Percentiles rank a stretch among this genome's conserved stretches.
Evolutionary conservation across 2,113 vertebrate genomes (phyloP).

Genomic region (Apaloderma vittatum): DNA sequence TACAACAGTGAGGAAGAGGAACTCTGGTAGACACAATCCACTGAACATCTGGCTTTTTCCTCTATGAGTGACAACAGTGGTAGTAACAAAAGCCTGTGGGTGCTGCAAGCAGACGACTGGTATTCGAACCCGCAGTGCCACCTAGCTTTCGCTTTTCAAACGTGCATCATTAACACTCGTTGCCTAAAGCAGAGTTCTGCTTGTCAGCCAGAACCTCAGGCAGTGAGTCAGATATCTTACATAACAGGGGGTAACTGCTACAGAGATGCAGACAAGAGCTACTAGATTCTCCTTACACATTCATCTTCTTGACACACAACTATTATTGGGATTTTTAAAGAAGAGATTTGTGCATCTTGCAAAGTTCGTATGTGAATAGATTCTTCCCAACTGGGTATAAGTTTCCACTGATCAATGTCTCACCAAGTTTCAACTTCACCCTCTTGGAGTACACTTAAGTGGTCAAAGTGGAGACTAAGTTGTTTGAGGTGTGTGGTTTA

Average conservation of each 20-base stretch:
- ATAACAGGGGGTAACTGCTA: conserved; percentile 2
- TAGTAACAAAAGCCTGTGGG: background rate
- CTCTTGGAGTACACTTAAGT: background rate
- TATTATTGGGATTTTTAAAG: background rate
- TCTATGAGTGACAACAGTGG: background rate
- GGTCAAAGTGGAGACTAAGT: background rate
- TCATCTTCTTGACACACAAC: conserved; percentile 33
- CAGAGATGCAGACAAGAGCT: conserved; percentile 26
- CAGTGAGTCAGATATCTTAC: background rate
- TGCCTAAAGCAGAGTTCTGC: background rate
- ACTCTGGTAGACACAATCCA: background rate
- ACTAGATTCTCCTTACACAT: background rate
- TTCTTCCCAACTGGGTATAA: background rate
- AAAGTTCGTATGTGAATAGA: background rate
- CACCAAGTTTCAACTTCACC: background rate
- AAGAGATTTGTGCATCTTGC: background rate
- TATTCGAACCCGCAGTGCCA: conserved; percentile 58
- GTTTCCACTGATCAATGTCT: background rate
- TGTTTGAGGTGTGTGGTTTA: background rate
- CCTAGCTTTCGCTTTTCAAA: conserved; percentile 26
- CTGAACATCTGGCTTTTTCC: background rate
- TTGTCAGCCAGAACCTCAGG: background rate
- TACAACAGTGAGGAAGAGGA: background rate
- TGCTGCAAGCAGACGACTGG: background rate
- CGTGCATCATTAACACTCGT: background rate